Percentiles rank a stretch among this genome's conserved stretches.
Evolutionary conservation across 92 coral and sea anemone genomes (phyloP).

Genomic region (Epizoanthus rinbou): DNA sequence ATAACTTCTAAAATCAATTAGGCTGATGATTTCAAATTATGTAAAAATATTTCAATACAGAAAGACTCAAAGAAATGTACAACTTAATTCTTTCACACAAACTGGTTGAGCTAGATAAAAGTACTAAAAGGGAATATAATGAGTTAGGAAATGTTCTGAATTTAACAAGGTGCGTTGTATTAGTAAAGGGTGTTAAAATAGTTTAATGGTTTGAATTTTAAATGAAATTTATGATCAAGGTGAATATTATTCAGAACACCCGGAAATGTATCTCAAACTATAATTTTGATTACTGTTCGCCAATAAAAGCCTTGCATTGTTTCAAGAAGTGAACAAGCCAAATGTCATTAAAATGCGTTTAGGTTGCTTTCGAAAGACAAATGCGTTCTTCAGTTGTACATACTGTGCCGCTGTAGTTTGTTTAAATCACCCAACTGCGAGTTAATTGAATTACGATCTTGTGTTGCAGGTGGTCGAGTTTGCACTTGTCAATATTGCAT

Average conservation of each 20-base stretch:
- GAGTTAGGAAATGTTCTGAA: neutral
- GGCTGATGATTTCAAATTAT: neutral
- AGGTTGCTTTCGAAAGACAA: constrained; percentile 41
- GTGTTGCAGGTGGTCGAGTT: constrained; percentile 82
- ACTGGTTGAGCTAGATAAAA: neutral
- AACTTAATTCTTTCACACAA: neutral
- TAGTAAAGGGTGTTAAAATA: constrained; percentile 6
- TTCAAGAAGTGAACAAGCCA: constrained; percentile 21
- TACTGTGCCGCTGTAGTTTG: constrained; percentile 10
- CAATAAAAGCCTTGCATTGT: constrained; percentile 15
- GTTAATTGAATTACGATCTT: constrained; percentile 35
- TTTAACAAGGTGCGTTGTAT: neutral
- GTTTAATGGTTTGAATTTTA: constrained; percentile 25
- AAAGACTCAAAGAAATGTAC: neutral
- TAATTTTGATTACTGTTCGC: constrained; percentile 22
- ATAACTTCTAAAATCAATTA: neutral
- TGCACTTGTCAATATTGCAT: constrained; percentile 92
- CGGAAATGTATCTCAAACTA: constrained; percentile 32
- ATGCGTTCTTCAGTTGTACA: constrained; percentile 33
- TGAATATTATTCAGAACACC: constrained; percentile 7
- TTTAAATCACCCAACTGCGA: constrained; percentile 39
- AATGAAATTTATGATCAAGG: constrained; percentile 14
- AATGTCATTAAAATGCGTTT: constrained; percentile 38
- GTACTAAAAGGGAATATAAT: neutral
- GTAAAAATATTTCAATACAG: neutral